Conservation (phyloP, 2,797 vertebrate species). For the Falco columbarius region DNA sequence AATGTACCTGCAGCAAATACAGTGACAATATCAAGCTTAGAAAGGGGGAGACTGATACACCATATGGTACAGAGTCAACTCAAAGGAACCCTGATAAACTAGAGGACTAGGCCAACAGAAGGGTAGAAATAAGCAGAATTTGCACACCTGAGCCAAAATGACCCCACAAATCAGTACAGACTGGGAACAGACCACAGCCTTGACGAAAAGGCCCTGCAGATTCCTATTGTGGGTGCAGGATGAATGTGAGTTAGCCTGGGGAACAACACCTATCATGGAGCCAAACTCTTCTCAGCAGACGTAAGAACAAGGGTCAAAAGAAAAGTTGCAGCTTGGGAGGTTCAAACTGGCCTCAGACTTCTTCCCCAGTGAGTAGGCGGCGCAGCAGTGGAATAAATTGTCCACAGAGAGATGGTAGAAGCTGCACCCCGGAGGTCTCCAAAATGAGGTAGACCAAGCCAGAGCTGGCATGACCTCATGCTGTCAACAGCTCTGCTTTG, state of each 20-base stretch:
- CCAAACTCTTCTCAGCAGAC: neutral
- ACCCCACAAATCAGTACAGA: neutral
- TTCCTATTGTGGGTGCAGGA: neutral
- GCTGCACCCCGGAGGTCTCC: neutral
- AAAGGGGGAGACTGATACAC: neutral
- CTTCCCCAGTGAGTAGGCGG: neutral
- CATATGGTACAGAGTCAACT: rapidly evolving
- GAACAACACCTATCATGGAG: neutral
- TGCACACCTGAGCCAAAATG: neutral
- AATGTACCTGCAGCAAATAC: neutral
- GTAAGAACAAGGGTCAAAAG: neutral
- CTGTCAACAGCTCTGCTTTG: neutral
- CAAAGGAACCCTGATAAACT: neutral
- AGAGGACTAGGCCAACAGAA: neutral
- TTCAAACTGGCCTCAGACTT: neutral
- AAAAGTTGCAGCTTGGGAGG: neutral
- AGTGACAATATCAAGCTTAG: neutral
- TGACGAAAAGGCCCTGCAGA: neutral
- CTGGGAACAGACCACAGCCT: neutral
- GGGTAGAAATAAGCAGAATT: neutral
- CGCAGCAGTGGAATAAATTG: neutral
- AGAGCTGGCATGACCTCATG: rapidly evolving
- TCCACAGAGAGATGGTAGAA: neutral
- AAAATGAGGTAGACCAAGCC: neutral
- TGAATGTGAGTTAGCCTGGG: rapidly evolving